Conservation (phyloP, 2,113 vertebrate genomes). For the Actenoides lindsayi region DNA sequence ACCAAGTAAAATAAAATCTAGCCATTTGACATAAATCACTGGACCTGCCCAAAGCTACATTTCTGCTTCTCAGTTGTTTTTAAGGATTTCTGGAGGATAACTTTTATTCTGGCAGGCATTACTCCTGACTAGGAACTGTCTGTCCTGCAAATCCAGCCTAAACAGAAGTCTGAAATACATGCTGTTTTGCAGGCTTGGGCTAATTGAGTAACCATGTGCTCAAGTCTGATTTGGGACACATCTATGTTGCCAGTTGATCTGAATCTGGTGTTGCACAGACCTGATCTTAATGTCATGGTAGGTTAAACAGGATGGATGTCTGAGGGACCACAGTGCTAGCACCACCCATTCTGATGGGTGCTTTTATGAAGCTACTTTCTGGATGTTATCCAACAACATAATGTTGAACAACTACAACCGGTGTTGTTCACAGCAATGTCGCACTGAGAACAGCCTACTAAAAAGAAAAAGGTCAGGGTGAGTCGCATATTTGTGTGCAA, state of each 20-base stretch:
- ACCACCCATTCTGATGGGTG: not conserved
- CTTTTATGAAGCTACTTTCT: not conserved
- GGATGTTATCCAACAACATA: not conserved
- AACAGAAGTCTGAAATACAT: not conserved
- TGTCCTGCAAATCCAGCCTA: not conserved
- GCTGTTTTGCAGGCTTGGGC: not conserved
- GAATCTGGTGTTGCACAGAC: not conserved
- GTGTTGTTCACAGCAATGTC: not conserved
- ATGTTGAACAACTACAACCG: not conserved
- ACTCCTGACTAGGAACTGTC: not conserved
- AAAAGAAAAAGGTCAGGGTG: not conserved
- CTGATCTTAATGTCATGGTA: not conserved
- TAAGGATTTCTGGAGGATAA: not conserved
- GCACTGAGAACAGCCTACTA: not conserved
- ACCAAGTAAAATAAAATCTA: not conserved
- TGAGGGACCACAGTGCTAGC: not conserved
- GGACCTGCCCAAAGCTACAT: not conserved
- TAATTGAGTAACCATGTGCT: not conserved
- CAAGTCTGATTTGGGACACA: not conserved
- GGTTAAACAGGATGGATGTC: not conserved
- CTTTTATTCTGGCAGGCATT: not conserved
- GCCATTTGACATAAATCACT: not conserved
- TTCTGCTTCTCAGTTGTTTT: constrained; percentile 3
- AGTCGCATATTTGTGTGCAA: not conserved
- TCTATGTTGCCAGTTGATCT: not conserved